phyloP scores from a whole-genome alignment of 1,140 invertebrate genomes.

The Diploscapter pachys region DNA sequence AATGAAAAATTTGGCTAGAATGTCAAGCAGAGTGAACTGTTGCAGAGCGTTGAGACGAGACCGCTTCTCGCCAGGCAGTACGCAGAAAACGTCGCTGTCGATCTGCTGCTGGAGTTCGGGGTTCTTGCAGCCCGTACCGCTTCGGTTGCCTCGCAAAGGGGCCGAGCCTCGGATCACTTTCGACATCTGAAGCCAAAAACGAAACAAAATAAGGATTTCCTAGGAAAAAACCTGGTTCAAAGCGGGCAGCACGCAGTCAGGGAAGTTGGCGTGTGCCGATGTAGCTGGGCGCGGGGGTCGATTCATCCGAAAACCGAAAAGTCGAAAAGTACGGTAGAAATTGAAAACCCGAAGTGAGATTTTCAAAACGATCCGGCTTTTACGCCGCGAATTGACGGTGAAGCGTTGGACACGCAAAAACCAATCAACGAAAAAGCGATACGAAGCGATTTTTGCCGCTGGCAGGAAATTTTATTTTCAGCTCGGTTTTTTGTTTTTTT shows the following conservation, averaged over 20 bases:
- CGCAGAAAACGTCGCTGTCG: conserved; percentile 27
- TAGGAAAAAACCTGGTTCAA: background rate
- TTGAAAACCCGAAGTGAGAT: no score
- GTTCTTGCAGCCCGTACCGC: background rate
- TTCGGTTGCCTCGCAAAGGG: background rate
- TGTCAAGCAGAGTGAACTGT: conserved; percentile 16
- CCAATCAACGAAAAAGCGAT: no score
- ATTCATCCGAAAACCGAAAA: background rate
- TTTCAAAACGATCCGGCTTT: no score
- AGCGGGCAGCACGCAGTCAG: background rate
- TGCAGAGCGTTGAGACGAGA: conserved; percentile 19
- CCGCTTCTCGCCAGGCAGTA: conserved; percentile 14
- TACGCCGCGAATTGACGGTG: no score
- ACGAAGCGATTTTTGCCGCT: no score
- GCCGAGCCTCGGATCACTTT: background rate
- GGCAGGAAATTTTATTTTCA: no score
- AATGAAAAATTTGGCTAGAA: conserved; percentile 20
- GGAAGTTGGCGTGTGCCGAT: background rate
- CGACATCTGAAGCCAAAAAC: conserved; percentile 5
- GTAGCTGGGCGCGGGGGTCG: conserved; percentile 4
- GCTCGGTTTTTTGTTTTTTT: no score
- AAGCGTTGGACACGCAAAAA: no score
- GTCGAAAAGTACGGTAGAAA: background rate
- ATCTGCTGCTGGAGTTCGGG: conserved; percentile 19
- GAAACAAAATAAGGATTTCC: background rate